These are phyloP conservation scores for Chironomus tentans DNA, from an alignment of 2,888 invertebrate species.

Conservation along the genomic window DNA sequence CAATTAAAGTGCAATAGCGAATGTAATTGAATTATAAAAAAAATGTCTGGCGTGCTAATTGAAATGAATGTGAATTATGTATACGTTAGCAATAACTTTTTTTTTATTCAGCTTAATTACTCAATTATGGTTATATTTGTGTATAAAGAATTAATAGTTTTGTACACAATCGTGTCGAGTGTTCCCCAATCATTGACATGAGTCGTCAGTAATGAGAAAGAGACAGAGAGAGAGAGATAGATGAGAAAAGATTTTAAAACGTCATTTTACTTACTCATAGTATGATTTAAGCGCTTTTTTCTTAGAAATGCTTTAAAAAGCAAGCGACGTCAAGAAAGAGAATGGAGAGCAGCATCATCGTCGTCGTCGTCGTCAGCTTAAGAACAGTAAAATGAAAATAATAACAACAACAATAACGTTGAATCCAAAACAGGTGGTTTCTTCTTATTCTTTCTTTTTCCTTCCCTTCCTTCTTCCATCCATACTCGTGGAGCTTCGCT, in stretches of 20 bases:
- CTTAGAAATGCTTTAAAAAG: conserved; percentile 10
- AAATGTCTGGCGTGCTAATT: conserved; percentile 5
- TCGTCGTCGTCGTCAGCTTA: no score
- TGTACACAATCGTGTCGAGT: not conserved
- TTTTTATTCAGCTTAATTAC: not conserved
- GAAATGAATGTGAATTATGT: conserved; percentile 1
- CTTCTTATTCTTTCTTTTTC: conserved; percentile 2
- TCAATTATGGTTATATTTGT: not conserved
- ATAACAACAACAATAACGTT: not conserved
- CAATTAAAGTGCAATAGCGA: not conserved
- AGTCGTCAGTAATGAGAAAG: not conserved
- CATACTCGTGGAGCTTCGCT: not conserved
- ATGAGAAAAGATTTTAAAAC: not conserved
- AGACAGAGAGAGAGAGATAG: no score
- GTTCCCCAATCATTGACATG: not conserved
- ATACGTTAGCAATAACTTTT: not conserved
- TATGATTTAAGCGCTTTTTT: not conserved
- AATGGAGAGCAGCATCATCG: conserved; percentile 1
- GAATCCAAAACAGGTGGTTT: conserved; percentile 22
- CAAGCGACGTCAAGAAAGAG: conserved; percentile 10
- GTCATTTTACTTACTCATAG: not conserved
- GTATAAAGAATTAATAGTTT: not conserved
- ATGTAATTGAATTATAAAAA: conserved; percentile 1
- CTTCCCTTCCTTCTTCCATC: not conserved
- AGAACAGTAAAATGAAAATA: not conserved